phyloP scores from a whole-genome alignment of 2,888 invertebrate species.

The Drosophila parthenogenetica region DNA sequence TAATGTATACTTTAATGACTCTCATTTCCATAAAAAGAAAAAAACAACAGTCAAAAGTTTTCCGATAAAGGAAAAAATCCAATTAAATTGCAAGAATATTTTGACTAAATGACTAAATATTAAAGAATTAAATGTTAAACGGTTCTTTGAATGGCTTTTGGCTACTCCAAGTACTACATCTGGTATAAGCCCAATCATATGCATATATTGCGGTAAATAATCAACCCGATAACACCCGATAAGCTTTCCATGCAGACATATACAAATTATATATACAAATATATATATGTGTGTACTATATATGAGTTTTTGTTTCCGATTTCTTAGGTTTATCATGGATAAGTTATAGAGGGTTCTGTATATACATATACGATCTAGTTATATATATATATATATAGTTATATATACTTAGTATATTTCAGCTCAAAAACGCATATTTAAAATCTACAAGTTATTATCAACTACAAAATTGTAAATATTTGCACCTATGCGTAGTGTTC shows the following conservation, averaged over 20 bases:
- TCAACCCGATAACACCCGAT: conserved; percentile 20
- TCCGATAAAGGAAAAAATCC: not conserved
- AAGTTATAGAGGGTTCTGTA: conserved; percentile 38
- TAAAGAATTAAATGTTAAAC: conserved; percentile 47
- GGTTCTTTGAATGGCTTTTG: conserved; percentile 57
- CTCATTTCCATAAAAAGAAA: too few relatives aligned
- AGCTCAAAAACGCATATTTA: conserved; percentile 34
- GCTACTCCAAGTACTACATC: conserved; percentile 50
- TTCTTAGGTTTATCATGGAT: conserved; percentile 11
- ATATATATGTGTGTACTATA: not conserved
- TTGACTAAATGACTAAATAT: conserved; percentile 1
- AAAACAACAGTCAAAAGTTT: too few relatives aligned
- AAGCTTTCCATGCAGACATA: conserved; percentile 24
- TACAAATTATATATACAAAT: not conserved
- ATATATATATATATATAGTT: conserved; percentile 31
- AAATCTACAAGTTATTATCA: conserved; percentile 28
- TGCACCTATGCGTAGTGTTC: conserved; percentile 53
- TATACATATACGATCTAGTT: conserved; percentile 36
- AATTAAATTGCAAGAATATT: not conserved
- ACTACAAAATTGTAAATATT: conserved; percentile 65
- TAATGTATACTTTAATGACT: too few relatives aligned
- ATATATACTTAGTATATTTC: conserved; percentile 37
- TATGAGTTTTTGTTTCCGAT: conserved; percentile 8
- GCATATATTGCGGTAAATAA: conserved; percentile 30
- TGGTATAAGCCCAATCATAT: conserved; percentile 15